Conservation (phyloP, 2,888 invertebrate genomes). For the Clunio marinus region DNA sequence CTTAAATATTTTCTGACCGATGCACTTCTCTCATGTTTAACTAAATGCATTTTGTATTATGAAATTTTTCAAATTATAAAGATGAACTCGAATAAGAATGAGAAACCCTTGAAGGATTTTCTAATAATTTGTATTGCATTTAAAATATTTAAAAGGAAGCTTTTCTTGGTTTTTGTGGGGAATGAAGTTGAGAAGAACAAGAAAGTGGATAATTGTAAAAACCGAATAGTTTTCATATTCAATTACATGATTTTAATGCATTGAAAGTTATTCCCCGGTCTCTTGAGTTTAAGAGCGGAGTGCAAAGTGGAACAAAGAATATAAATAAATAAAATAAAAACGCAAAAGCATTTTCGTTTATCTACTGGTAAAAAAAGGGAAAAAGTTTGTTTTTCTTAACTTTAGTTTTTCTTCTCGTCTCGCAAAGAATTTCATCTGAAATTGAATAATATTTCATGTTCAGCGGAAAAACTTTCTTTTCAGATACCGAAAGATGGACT, state of each 20-base stretch:
- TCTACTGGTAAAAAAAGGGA: neutral
- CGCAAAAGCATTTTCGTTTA: too few species aligned
- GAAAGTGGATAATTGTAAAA: too few species aligned
- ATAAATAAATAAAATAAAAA: constrained; percentile 7
- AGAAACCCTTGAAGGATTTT: too few species aligned
- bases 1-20: neutral
- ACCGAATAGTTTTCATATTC: constrained; percentile 16
- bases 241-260: constrained; percentile 28
- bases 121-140: too few species aligned
- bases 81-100: too few species aligned
- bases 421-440: neutral
- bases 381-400: too few species aligned
- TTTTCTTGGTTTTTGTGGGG: too few species aligned
- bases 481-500: too few species aligned
- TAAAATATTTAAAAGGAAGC: too few species aligned
- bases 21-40: neutral
- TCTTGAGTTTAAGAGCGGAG: neutral
- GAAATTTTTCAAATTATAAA: too few species aligned
- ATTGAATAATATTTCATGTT: neutral
- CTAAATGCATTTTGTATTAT: neutral
- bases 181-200: too few species aligned
- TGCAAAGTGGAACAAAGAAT: neutral
- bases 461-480: neutral
- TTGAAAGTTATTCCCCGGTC: neutral
- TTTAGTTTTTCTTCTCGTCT: neutral